Conservation (phyloP, 2,113 vertebrate genomes). For the Felis chaus region DNA sequence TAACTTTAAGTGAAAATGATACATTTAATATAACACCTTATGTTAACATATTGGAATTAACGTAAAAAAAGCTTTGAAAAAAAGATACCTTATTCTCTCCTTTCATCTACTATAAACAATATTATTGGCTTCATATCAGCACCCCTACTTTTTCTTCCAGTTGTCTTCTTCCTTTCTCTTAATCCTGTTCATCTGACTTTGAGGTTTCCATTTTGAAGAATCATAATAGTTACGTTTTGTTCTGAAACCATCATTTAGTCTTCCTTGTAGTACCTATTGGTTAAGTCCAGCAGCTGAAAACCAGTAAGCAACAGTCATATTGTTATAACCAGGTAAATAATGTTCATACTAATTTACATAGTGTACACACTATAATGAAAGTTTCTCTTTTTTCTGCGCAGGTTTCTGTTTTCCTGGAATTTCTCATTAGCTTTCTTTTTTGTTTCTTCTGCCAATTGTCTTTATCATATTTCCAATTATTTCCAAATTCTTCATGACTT, state of each 20-base stretch:
- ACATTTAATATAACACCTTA: not conserved
- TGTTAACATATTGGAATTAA: too few species aligned
- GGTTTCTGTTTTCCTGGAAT: not conserved
- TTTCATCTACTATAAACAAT: not conserved
- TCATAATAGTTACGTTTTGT: not conserved
- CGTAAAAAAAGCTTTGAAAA: not conserved
- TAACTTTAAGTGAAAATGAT: not conserved
- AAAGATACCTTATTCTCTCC: not conserved
- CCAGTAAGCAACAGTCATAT: not conserved
- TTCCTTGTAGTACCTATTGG: not conserved
- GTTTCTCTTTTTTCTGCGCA: not conserved
- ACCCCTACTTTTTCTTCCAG: not conserved
- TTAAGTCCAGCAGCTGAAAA: not conserved
- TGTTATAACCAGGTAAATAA: not conserved
- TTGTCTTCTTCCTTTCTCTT: not conserved
- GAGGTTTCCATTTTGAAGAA: not conserved
- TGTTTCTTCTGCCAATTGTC: not conserved
- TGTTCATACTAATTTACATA: not conserved
- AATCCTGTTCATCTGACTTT: not conserved
- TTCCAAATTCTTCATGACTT: not conserved
- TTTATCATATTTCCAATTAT: not conserved
- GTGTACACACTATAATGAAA: not conserved
- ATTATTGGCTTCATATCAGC: not conserved
- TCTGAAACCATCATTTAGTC: not conserved
- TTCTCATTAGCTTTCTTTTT: not conserved